Percentiles rank a stretch among this genome's conserved stretches.
Conservation (phyloP, 2,113 vertebrate species). For the Ophthalmolycus amberensis region DNA sequence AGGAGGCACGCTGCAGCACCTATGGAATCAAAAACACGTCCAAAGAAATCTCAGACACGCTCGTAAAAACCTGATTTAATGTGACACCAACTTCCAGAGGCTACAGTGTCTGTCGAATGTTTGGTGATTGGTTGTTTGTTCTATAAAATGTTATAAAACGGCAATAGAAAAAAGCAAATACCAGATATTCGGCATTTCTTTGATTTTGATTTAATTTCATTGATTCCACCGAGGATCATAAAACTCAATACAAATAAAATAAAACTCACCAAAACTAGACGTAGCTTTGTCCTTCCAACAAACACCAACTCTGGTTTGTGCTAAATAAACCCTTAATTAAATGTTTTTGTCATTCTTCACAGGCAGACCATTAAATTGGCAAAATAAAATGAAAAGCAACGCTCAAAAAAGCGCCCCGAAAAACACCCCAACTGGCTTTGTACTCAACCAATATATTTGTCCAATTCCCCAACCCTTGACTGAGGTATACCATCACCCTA, state of each 20-base stretch:
- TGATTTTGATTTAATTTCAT: neutral
- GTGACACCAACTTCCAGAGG: conserved; percentile 8
- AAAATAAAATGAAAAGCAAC: too few relatives aligned
- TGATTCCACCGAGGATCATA: too few relatives aligned
- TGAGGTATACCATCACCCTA: neutral
- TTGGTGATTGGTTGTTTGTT: neutral
- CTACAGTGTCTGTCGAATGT: neutral
- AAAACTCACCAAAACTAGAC: too few relatives aligned
- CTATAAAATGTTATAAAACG: neutral
- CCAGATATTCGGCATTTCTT: neutral
- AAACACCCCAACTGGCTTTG: too few relatives aligned
- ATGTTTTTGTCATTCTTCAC: too few relatives aligned
- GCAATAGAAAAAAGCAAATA: neutral
- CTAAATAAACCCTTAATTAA: too few relatives aligned
- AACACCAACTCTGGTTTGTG: too few relatives aligned
- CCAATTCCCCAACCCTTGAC: neutral
- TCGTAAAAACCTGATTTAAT: conserved; percentile 20
- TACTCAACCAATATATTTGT: too few relatives aligned
- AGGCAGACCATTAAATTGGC: too few relatives aligned
- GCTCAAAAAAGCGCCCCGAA: too few relatives aligned
- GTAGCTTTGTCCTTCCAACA: too few relatives aligned
- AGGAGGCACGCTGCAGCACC: conserved; percentile 23
- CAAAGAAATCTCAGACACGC: conserved; percentile 11
- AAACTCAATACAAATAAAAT: too few relatives aligned
- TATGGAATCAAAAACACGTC: conserved; percentile 33